phyloP scores from a whole-genome alignment of 2,888 invertebrate genomes.

The Metalampra italica region DNA sequence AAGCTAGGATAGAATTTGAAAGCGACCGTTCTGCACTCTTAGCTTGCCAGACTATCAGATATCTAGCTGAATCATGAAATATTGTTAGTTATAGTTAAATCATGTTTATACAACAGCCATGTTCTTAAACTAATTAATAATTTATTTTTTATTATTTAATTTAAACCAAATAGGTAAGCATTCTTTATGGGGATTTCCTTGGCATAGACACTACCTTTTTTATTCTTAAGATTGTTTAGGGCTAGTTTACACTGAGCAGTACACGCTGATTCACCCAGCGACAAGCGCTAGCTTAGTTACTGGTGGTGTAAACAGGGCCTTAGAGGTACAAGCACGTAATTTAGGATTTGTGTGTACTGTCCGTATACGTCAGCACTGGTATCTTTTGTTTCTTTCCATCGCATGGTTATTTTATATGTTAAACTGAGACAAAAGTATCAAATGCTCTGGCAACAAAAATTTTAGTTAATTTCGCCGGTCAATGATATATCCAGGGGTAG shows the following conservation, averaged over 20 bases:
- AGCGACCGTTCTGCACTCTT: background rate
- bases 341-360: background rate
- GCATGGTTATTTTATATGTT: no score
- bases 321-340: background rate
- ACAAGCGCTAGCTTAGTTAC: conserved; percentile 4
- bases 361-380: background rate
- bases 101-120: conserved; percentile 12
- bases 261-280: no score
- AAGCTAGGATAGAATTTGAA: no score
- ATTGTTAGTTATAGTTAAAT: conserved; percentile 21
- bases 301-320: background rate
- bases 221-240: no score
- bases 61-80: conserved; percentile 22
- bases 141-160: conserved; percentile 33
- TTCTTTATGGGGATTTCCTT: conserved; percentile 24
- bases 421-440: no score
- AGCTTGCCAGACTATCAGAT: conserved; percentile 1
- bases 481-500: no score
- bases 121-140: conserved; percentile 13
- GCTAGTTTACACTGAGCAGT: no score
- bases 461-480: no score
- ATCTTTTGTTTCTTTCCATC: background rate
- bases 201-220: conserved; percentile 12
- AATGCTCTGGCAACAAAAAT: no score
- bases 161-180: conserved; percentile 37